Evolutionary conservation across 2,797 vertebrate genomes (phyloP).

Genomic region (Phataginus tetradactyla): DNA sequence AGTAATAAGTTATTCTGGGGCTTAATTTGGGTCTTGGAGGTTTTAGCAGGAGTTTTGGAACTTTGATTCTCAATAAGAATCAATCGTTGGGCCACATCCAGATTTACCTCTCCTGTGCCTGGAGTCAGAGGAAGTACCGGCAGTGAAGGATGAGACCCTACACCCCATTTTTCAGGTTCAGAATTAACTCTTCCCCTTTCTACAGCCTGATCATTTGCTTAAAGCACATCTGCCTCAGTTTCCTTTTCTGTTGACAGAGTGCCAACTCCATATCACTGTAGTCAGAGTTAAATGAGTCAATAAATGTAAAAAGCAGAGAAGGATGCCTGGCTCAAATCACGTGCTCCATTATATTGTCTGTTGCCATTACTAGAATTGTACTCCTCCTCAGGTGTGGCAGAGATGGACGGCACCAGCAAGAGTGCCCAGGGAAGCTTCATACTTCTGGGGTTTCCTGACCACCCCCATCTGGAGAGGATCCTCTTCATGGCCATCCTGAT

Average conservation of each 20-base stretch:
- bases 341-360: background rate
- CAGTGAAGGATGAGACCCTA: background rate
- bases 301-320: background rate
- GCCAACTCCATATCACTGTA: background rate
- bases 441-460: conserved; percentile 64
- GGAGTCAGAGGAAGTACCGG: background rate
- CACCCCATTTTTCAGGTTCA: background rate
- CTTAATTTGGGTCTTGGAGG: background rate
- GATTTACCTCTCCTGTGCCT: background rate
- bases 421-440: conserved; percentile 40
- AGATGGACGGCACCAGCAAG: conserved; percentile 9
- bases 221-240: background rate
- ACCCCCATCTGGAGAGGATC: conserved; percentile 37
- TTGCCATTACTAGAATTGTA: background rate
- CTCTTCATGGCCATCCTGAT: conserved; percentile 65
- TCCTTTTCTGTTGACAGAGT: background rate
- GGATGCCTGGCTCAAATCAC: background rate
- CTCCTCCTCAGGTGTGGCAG: background rate
- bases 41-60: background rate
- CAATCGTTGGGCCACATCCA: background rate
- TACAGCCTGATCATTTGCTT: background rate
- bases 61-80: background rate
- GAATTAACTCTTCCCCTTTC: background rate
- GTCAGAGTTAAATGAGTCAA: background rate
- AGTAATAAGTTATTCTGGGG: background rate